phyloP scores from a whole-genome alignment of 2,888 invertebrate genomes.

The Melieria crassipennis region DNA sequence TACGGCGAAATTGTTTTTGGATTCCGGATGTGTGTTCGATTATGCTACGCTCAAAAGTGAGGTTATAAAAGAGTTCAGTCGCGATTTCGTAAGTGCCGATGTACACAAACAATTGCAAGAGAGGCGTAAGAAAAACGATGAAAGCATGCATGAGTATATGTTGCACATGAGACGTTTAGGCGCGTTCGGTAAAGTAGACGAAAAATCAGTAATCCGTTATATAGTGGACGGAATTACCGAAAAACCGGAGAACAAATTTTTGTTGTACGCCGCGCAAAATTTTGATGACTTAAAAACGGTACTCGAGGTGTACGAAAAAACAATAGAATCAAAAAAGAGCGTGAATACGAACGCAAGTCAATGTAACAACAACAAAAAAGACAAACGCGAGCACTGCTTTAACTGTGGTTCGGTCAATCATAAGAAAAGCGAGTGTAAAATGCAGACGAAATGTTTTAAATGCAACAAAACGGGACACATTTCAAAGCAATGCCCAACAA shows the following conservation, averaged over 20 bases:
- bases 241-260: slow-evolving; percentile 23
- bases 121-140: slow-evolving; percentile 26
- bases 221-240: slow-evolving; percentile 32
- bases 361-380: slow-evolving; percentile 4
- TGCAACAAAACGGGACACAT: slow-evolving; percentile 33
- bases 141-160: slow-evolving; percentile 33
- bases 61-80: slow-evolving; percentile 25
- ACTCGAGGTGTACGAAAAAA: slow-evolving; percentile 16
- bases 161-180: slow-evolving; percentile 3
- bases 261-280: neutral
- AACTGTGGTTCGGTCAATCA: slow-evolving; percentile 6
- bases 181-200: slow-evolving; percentile 27
- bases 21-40: slow-evolving; percentile 20
- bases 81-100: slow-evolving; percentile 31
- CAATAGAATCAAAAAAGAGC: slow-evolving; percentile 9
- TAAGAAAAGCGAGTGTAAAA: slow-evolving; percentile 35
- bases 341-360: neutral
- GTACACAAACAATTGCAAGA: slow-evolving; percentile 31
- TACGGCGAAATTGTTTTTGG: slow-evolving; percentile 27
- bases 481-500: slow-evolving; percentile 28
- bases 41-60: slow-evolving; percentile 23
- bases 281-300: neutral
- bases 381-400: slow-evolving; percentile 9
- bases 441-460: slow-evolving; percentile 37
- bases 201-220: slow-evolving; percentile 31